Conservation (phyloP, 2,113 vertebrate species). For the Herpailurus yagouaroundi region DNA sequence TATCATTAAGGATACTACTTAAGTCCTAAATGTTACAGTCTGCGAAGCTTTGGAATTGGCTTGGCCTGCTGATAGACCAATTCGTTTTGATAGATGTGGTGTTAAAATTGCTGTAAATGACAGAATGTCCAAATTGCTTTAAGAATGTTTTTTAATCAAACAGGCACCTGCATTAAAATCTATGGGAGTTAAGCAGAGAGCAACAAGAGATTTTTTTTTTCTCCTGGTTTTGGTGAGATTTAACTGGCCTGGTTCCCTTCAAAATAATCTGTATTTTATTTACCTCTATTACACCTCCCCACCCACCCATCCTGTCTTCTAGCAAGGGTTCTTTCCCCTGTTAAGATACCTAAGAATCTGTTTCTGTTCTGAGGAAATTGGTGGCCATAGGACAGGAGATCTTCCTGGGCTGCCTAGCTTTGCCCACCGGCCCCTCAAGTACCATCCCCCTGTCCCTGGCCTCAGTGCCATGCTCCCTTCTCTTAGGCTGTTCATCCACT, state of each 20-base stretch:
- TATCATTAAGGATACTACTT: neutral
- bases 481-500: neutral
- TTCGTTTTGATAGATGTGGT: neutral
- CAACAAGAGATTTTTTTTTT: neutral
- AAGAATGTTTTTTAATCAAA: neutral
- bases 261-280: neutral
- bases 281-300: fast-evolving
- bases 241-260: neutral
- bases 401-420: neutral
- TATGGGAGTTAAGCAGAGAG: neutral
- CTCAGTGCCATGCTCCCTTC: neutral
- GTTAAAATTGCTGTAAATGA: neutral
- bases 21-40: neutral
- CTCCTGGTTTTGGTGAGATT: neutral
- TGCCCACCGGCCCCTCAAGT: no score
- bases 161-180: neutral
- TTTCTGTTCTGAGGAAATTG: neutral
- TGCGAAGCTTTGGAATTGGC: neutral
- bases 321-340: neutral
- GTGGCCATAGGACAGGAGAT: neutral
- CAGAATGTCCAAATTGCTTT: neutral
- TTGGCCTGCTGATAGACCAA: neutral
- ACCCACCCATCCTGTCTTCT: neutral
- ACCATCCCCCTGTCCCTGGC: neutral
- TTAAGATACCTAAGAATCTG: neutral